phyloP scores from a whole-genome alignment of 1,140 invertebrate genomes.

The Zaprionus kolodkinae region DNA sequence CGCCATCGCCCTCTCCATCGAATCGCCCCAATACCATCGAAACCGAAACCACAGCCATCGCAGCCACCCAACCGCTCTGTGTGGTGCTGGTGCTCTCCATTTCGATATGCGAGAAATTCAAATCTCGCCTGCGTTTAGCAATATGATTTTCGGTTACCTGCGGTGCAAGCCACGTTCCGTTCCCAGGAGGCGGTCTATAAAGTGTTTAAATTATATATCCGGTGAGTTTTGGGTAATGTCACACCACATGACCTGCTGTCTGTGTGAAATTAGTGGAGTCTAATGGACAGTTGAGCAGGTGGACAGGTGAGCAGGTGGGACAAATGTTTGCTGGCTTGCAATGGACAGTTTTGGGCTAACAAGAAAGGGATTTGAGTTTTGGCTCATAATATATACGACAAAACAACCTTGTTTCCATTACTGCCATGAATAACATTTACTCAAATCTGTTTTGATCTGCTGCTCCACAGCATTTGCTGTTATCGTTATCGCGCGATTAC shows the following conservation, averaged over 20 bases:
- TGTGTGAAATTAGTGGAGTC: conserved; percentile 18
- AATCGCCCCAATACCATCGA: conserved; percentile 31
- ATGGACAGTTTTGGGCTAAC: not conserved
- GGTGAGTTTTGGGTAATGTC: conserved; percentile 47
- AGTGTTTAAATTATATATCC: conserved; percentile 77
- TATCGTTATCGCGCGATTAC: conserved; percentile 50
- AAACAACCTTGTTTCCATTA: not conserved
- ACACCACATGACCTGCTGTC: conserved; percentile 32
- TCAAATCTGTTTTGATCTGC: not conserved
- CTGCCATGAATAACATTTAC: not conserved
- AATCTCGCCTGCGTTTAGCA: conserved; percentile 61
- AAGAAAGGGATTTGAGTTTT: not conserved
- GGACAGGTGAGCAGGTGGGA: not conserved
- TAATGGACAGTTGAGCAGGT: not conserved
- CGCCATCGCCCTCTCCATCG: no score
- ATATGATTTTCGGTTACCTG: conserved; percentile 68
- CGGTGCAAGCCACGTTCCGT: conserved; percentile 33
- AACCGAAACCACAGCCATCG: conserved; percentile 42
- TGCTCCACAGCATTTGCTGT: conserved; percentile 27
- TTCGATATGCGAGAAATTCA: conserved; percentile 45
- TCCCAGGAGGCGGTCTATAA: conserved; percentile 47
- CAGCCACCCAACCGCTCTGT: conserved; percentile 6
- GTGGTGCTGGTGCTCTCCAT: not conserved
- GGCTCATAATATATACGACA: not conserved
- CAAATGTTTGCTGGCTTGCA: not conserved